Evolutionary conservation across 2,888 invertebrate genomes (phyloP).

Genomic region (Toxonevra muliebris): DNA sequence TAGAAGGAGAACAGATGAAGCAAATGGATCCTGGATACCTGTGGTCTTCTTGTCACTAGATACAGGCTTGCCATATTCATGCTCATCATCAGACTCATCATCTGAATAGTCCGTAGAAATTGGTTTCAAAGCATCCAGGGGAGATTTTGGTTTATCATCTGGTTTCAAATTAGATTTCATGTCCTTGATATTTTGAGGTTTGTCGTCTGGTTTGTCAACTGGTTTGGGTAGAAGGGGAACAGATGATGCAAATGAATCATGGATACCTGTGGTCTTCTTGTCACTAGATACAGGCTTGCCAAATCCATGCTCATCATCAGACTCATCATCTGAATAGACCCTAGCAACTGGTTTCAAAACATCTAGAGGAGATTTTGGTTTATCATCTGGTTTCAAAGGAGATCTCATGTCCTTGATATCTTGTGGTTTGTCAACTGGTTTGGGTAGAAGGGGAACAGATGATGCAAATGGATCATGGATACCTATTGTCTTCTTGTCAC

Average conservation of each 20-base stretch:
- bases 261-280: neutral
- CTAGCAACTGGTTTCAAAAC: too few relatives aligned
- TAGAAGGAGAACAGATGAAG: neutral
- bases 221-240: neutral
- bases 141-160: neutral
- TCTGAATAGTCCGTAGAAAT: neutral
- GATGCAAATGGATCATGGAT: too few relatives aligned
- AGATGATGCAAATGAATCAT: neutral
- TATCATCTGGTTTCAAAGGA: neutral
- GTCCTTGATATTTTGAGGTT: too few relatives aligned
- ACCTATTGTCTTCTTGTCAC: too few relatives aligned
- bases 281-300: neutral
- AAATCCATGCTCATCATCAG: too few relatives aligned
- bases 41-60: too few relatives aligned
- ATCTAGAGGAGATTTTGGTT: neutral
- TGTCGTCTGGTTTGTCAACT: neutral
- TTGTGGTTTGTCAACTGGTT: neutral
- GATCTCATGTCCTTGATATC: neutral
- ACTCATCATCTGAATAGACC: too few relatives aligned
- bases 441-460: too few relatives aligned
- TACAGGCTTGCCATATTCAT: too few relatives aligned
- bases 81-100: neutral
- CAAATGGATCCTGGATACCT: too few relatives aligned
- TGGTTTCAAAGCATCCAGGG: neutral
- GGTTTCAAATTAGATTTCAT: neutral